Conservation (phyloP, 2,797 vertebrate species). For the Enteromius fasciolatus region DNA sequence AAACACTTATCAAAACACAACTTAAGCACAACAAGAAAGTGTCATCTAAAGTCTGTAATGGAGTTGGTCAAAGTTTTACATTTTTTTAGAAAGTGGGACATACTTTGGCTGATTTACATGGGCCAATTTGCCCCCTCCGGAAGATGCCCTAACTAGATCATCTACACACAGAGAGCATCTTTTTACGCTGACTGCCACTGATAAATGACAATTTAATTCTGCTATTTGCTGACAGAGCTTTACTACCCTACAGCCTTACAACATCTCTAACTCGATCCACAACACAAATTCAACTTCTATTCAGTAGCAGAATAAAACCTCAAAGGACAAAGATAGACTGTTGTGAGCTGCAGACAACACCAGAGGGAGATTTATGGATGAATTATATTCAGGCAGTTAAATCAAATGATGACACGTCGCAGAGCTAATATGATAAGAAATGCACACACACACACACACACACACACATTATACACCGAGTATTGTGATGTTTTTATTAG, state of each 20-base stretch:
- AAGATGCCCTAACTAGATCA: not conserved
- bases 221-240: not conserved
- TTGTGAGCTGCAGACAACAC: slow-evolving; percentile 6
- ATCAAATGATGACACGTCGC: slow-evolving; percentile 12
- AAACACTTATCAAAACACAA: not conserved
- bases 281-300: slow-evolving; percentile 5
- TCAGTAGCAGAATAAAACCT: not conserved
- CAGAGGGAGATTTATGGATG: slow-evolving; percentile 21
- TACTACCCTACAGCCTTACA: not conserved
- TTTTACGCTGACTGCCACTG: not conserved
- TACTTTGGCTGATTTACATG: not conserved
- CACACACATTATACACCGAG: not conserved
- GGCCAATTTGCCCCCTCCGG: not conserved
- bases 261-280: not conserved
- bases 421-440: slow-evolving; percentile 21
- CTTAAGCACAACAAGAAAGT: not conserved
- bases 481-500: no score
- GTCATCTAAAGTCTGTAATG: not conserved
- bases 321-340: slow-evolving; percentile 12
- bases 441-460: no score
- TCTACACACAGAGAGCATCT: not conserved
- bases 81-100: not conserved
- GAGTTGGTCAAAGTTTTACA: not conserved
- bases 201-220: not conserved
- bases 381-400: slow-evolving; percentile 18